Base-by-base conservation (phyloP, 2,113 vertebrate genomes). In the Scomber scombrus region DNA sequence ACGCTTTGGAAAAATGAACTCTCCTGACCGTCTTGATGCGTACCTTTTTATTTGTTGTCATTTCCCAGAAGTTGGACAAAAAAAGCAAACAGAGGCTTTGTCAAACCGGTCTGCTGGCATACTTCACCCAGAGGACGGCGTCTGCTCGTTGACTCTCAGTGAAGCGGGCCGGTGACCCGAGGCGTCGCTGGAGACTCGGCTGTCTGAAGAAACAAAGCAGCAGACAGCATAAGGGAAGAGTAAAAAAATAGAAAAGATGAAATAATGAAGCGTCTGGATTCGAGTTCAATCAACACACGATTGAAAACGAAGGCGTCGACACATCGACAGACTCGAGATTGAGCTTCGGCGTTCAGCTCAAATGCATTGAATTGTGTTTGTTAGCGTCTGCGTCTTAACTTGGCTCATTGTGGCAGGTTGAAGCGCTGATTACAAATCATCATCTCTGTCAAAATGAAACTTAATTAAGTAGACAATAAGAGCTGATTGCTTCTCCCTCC, bases 381-480 rank as follows among this genome's bases (percentile, higher is more conserved):
- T 43, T 16, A 52, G 19, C 64, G 19, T 60, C 60, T 16, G 82
- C 47, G 55, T 67, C 26, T 72, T n/a, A 4, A 2, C 64, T 85
- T 29, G 71, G 73, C 72, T 70, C 60, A 3, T 64, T 1, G 11
- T 40, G 2, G 49, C 84, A 85, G 84, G 75, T 85, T 78, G 66
- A 84, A 15, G 29, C 47, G 0, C 73, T 86, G 89, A 92, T 91
- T 91, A 85, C 68, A 86, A 81, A 88, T 81, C 56, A 81, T 84
- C 87, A 74, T 75, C 81, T 80, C 87, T 23, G 8, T 88, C 79
- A 85, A 82, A 89, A n/a, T 78, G 78, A 88, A 89, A 85, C 71
- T 81, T 90, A 89, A 92, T 90, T 85, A 91, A 85, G 81, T 8
- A 58, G 82, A 93, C 86, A 93, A 91, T 89, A 80, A 78, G 72